Conservation (phyloP, 2,113 vertebrate species). For the Larimichthys crocea region DNA sequence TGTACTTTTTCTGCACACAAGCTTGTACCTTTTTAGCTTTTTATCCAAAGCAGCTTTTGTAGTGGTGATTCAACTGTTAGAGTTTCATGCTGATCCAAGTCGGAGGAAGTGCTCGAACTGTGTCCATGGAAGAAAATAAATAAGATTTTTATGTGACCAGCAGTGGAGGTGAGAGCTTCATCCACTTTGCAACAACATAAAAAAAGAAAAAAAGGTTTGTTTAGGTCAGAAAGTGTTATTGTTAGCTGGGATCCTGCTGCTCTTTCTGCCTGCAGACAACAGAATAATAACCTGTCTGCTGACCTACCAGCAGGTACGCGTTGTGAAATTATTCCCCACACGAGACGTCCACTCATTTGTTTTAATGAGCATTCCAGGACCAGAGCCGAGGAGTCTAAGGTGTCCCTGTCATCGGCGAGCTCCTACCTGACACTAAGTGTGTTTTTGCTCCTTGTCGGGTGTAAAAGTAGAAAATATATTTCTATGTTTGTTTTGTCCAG, state of each 20-base stretch:
- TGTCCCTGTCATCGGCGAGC: not conserved
- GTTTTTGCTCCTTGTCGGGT: not conserved
- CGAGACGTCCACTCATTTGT: not conserved
- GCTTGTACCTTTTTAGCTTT: not conserved
- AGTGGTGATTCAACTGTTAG: not conserved
- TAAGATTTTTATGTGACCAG: not conserved
- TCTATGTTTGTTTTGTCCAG: constrained; percentile 70
- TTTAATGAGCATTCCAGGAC: constrained; percentile 12
- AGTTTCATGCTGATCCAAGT: not conserved
- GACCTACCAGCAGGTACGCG: not conserved
- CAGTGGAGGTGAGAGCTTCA: not conserved
- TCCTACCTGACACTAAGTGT: not conserved
- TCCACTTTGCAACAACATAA: not conserved
- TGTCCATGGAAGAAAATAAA: not conserved
- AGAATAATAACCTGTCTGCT: not conserved
- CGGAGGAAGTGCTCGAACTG: not conserved
- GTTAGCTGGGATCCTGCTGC: not conserved
- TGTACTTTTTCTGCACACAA: not conserved
- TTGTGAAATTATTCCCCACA: constrained; percentile 8
- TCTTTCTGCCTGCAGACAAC: not conserved
- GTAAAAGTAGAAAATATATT: not conserved
- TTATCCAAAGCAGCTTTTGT: not conserved
- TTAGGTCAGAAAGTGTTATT: not conserved
- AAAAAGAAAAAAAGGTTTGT: not conserved
- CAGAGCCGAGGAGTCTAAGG: not conserved